phyloP scores from a whole-genome alignment of 2,797 vertebrate genomes.

The Onychomys leucogaster region DNA sequence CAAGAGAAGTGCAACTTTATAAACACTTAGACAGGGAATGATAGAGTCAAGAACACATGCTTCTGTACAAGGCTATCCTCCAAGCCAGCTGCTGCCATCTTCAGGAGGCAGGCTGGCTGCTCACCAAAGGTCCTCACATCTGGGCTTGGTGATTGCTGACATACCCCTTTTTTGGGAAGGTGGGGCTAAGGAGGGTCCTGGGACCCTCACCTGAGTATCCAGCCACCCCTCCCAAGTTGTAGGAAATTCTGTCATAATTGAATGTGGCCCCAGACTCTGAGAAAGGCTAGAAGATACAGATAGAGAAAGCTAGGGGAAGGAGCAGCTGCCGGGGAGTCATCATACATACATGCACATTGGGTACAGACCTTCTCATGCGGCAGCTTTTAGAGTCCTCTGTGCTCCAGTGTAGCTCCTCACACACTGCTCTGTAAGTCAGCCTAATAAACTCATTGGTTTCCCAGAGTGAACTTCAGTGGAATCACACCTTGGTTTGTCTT shows the following conservation, averaged over 20 bases:
- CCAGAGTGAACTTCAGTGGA: background rate
- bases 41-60: background rate
- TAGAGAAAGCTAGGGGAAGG: background rate
- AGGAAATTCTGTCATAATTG: background rate
- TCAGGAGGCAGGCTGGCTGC: background rate
- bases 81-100: background rate
- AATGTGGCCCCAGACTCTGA: background rate
- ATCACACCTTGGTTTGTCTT: background rate
- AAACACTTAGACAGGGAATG: background rate
- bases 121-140: background rate
- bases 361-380: too few species aligned
- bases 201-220: background rate
- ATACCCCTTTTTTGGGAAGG: too few species aligned
- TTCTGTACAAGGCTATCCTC: background rate
- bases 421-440: background rate
- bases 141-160: background rate
- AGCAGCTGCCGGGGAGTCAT: too few species aligned
- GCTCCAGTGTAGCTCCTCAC: background rate
- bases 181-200: background rate
- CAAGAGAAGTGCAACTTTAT: background rate
- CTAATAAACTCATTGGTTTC: too few species aligned
- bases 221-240: background rate
- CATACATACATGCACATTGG: too few species aligned
- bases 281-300: background rate
- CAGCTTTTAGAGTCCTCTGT: too few species aligned